Percentiles rank a stretch among this genome's conserved stretches.
These are phyloP conservation scores for Scaptodrosophila lebanonensis DNA, from an alignment of 1,140 invertebrate species.

Conservation along the genomic window DNA sequence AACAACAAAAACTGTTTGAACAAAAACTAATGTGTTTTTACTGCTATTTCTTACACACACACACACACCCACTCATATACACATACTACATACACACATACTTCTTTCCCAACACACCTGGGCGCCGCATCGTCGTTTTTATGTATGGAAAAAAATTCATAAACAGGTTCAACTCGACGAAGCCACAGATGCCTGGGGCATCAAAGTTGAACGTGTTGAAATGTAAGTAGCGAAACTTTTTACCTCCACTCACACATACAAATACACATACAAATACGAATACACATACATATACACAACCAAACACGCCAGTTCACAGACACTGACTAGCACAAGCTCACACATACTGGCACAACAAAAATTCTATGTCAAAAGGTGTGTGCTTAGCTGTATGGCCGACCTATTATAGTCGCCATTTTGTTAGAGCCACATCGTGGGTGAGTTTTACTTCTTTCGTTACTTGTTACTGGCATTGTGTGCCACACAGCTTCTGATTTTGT, in stretches of 20 bases:
- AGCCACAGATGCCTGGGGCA: constrained; percentile 96
- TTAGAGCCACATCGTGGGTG: no score
- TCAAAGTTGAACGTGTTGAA: constrained; percentile 97
- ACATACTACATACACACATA: constrained; percentile 14
- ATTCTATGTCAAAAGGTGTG: constrained; percentile 60
- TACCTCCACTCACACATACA: constrained; percentile 7
- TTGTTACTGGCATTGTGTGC: constrained; percentile 44
- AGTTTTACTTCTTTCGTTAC: no score
- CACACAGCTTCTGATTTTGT: constrained; percentile 39
- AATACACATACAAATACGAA: constrained; percentile 2
- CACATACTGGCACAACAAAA: constrained; percentile 24
- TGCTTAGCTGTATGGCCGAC: constrained; percentile 25
- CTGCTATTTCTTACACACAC: constrained; percentile 57
- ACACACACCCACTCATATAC: constrained; percentile 1
- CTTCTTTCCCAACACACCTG: constrained; percentile 30
- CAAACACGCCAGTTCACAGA: constrained; percentile 10
- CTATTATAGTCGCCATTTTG: constrained; percentile 22
- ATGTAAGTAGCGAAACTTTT: constrained; percentile 84
- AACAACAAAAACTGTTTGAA: constrained; percentile 44
- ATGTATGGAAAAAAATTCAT: constrained; percentile 56
- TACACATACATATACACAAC: constrained; percentile 19
- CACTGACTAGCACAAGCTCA: constrained; percentile 10
- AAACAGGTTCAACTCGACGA: constrained; percentile 89
- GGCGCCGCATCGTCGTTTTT: constrained; percentile 30
- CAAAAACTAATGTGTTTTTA: constrained; percentile 75